Percentiles rank a stretch among this genome's conserved stretches.
Evolutionary conservation across 2,113 vertebrate species (phyloP).

Genomic region (Synodontis membranacea): DNA sequence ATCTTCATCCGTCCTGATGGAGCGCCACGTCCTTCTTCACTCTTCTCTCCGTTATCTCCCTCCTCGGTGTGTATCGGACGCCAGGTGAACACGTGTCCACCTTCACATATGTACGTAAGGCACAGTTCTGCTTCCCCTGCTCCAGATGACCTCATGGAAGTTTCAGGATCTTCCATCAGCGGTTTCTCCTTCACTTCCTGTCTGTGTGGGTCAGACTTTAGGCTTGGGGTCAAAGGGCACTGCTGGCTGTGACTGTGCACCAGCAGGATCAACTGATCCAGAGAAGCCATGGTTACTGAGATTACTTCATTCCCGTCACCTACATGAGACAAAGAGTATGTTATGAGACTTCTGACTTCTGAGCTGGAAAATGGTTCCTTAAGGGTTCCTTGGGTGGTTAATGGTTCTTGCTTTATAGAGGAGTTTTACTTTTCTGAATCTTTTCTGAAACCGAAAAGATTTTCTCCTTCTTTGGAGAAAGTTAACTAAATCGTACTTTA

Average conservation of each 20-base stretch:
- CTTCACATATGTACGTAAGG: slow-evolving; percentile 49
- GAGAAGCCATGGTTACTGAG: slow-evolving; percentile 12
- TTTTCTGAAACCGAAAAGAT: not conserved
- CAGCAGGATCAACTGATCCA: slow-evolving; percentile 43
- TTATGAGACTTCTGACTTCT: not conserved
- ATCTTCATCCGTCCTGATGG: not conserved
- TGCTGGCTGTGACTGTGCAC: slow-evolving; percentile 49
- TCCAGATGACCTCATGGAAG: not conserved
- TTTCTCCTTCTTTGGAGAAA: not conserved
- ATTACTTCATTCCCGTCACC: slow-evolving; percentile 7
- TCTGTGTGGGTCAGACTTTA: not conserved
- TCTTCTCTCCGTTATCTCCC: not conserved
- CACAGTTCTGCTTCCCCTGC: slow-evolving; percentile 14
- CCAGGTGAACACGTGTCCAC: slow-evolving; percentile 50
- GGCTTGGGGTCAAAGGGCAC: slow-evolving; percentile 43
- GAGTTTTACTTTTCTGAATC: not conserved
- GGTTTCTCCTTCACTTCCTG: not conserved
- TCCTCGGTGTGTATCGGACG: not conserved
- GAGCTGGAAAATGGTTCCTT: not conserved
- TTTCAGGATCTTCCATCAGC: not conserved
- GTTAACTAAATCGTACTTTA: not conserved
- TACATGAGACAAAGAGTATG: not conserved
- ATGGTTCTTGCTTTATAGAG: not conserved
- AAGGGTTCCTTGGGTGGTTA: not conserved
- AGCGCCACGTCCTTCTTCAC: not conserved